These are phyloP conservation scores for Cydia strobilella DNA, from an alignment of 1,140 invertebrate species.

Conservation along the genomic window DNA sequence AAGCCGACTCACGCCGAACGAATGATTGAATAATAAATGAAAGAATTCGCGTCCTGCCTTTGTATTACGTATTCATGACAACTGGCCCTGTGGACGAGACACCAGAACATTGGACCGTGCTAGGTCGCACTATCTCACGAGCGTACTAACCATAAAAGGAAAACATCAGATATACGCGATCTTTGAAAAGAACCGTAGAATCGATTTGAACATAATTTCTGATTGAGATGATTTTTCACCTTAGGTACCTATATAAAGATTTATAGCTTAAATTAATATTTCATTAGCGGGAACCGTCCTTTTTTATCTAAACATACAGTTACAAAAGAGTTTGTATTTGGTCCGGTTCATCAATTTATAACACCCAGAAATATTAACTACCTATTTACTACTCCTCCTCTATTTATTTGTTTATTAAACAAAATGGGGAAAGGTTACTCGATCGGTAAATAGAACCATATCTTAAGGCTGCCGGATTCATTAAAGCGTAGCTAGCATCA, in stretches of 20 bases:
- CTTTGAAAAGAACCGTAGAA: background rate
- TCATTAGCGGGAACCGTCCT: no score
- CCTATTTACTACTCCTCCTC: background rate
- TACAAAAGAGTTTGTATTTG: no score
- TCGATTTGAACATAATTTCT: background rate
- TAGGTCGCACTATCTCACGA: background rate
- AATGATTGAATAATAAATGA: conserved; percentile 81
- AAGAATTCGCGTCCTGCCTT: conserved; percentile 78
- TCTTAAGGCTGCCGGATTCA: conserved; percentile 23
- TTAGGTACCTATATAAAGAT: background rate
- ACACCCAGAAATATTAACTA: no score
- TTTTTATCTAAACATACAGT: no score
- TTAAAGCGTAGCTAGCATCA: conserved; percentile 30
- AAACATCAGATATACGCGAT: background rate
- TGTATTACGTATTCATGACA: conserved; percentile 79
- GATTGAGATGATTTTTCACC: background rate
- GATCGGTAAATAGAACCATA: conserved; percentile 23
- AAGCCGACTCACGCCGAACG: conserved; percentile 77
- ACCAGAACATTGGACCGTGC: conserved; percentile 21
- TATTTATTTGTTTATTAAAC: conserved; percentile 10
- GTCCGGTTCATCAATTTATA: no score
- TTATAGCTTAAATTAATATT: no score
- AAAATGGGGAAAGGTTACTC: background rate
- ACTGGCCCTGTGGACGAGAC: conserved; percentile 63
- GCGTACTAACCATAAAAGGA: background rate